These are phyloP conservation scores for Oncorhynchus keta DNA, from an alignment of 2,113 vertebrate species.

Conservation along the genomic window DNA sequence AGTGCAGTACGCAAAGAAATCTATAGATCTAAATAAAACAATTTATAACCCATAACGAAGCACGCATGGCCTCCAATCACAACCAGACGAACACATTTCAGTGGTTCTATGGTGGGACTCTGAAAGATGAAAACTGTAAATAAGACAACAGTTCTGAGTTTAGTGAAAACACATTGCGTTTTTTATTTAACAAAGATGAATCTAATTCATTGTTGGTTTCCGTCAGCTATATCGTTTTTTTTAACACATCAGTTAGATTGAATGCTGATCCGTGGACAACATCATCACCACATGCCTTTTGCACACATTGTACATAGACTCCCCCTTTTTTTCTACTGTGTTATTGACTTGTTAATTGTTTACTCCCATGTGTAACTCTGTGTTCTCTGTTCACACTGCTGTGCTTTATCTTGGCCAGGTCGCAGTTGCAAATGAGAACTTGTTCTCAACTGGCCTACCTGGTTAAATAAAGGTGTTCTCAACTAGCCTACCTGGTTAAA, in stretches of 20 bases:
- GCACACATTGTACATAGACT: no score
- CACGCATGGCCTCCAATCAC: background rate
- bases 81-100: background rate
- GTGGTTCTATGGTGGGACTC: background rate
- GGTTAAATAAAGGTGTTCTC: no score
- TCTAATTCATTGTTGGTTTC: background rate
- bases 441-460: no score
- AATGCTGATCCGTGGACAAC: background rate
- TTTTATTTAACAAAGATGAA: background rate
- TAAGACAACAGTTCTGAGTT: background rate
- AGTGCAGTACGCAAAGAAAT: conserved; percentile 43
- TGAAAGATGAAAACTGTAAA: background rate
- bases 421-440: no score
- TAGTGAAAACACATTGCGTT: background rate
- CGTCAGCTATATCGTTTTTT: background rate
- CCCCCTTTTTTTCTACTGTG: no score
- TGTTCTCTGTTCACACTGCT: no score
- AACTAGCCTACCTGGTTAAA: no score
- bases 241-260: background rate
- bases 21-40: conserved; percentile 62
- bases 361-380: no score
- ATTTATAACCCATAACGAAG: conserved; percentile 51
- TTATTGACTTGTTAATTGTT: no score
- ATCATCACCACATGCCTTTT: no score
- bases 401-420: no score